These are phyloP conservation scores for Maccullochella peelii DNA, from an alignment of 2,113 vertebrate genomes.

Conservation along the genomic window DNA sequence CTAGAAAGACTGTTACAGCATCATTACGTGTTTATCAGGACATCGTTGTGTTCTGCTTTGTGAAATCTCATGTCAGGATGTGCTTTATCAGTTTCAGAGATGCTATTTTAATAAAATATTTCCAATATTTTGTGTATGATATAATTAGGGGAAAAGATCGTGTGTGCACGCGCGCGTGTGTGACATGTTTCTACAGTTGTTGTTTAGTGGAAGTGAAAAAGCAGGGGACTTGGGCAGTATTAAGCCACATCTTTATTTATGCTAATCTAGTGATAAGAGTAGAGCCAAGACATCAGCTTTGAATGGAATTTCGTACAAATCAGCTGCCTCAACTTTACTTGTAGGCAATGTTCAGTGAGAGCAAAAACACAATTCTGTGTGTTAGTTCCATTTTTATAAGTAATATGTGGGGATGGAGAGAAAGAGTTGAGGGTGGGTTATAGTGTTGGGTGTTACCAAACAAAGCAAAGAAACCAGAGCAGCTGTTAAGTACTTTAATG, in stretches of 20 bases:
- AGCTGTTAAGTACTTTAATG: background rate
- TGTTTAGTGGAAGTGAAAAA: conserved; percentile 9
- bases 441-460: background rate
- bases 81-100: conserved; percentile 88
- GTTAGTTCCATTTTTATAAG: background rate
- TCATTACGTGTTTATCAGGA: conserved; percentile 43
- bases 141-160: conserved; percentile 4
- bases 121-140: conserved; percentile 65
- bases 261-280: background rate
- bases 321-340: background rate
- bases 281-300: background rate
- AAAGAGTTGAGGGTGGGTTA: background rate
- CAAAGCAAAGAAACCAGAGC: background rate
- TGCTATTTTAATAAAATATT: conserved; percentile 98
- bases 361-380: background rate
- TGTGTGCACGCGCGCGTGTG: background rate
- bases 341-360: background rate
- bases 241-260: conserved; percentile 57
- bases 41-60: conserved; percentile 56
- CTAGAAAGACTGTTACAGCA: conserved; percentile 44
- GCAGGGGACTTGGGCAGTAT: background rate
- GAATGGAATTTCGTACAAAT: background rate
- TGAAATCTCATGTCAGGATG: conserved; percentile 67
- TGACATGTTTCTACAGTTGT: background rate
- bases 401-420: background rate